Evolutionary conservation across 2,113 vertebrate species (phyloP).

Genomic region (Isurus oxyrinchus): DNA sequence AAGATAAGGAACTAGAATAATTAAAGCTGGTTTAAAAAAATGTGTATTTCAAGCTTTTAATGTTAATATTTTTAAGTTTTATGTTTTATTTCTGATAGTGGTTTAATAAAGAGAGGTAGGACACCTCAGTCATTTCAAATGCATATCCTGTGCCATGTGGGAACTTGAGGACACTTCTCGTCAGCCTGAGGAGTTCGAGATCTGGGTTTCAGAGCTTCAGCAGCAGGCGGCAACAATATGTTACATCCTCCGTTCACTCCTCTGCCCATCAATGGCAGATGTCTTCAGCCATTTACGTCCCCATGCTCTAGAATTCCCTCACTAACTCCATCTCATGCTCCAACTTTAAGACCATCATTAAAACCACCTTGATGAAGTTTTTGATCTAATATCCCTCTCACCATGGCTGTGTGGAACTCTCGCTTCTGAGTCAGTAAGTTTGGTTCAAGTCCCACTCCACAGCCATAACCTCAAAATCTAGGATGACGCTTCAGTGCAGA

Average conservation of each 20-base stretch:
- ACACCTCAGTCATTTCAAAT: too few relatives aligned
- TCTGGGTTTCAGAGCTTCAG: too few relatives aligned
- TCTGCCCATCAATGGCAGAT: not conserved
- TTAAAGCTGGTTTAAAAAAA: too few relatives aligned
- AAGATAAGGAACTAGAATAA: too few relatives aligned
- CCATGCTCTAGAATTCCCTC: not conserved
- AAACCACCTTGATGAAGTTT: not conserved
- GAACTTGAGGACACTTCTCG: too few relatives aligned
- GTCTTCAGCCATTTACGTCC: not conserved
- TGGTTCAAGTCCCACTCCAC: not conserved
- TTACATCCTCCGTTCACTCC: not conserved
- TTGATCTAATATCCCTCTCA: not conserved
- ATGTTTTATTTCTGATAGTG: too few relatives aligned
- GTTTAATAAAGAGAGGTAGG: too few relatives aligned
- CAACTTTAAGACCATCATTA: not conserved
- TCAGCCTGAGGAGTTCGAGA: not conserved
- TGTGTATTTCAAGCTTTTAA: too few relatives aligned
- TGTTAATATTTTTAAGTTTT: too few relatives aligned
- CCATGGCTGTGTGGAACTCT: not conserved
- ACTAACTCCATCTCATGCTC: not conserved
- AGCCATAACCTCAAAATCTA: not conserved
- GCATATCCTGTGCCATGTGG: too few relatives aligned
- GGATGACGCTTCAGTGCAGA: not conserved
- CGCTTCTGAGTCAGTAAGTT: not conserved
- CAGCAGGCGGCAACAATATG: too few relatives aligned